A percentile compares a stretch with the other conserved stretches of the same genome.
These are phyloP conservation scores for Nannoperca obscura DNA, from an alignment of 2,797 vertebrate species.

Conservation along the genomic window DNA sequence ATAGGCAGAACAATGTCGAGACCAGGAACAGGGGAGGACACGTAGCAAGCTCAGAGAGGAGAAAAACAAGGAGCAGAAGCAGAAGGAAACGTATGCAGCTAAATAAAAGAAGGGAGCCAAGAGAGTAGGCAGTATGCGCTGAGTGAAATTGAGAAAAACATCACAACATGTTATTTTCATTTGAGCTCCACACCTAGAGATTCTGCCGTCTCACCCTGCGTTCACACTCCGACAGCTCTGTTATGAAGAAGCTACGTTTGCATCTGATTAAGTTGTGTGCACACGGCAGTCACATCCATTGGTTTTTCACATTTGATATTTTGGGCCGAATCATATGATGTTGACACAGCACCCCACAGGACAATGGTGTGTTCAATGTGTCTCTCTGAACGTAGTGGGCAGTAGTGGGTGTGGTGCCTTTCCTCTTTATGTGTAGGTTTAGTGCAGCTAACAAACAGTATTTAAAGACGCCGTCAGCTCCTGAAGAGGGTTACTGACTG, in stretches of 20 bases:
- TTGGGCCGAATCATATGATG: conserved; percentile 5
- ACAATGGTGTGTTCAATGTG: not conserved
- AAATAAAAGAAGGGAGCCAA: not conserved
- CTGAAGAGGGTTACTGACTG: not conserved
- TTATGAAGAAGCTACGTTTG: conserved; percentile 19
- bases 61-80: conserved; percentile 7
- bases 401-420: not conserved
- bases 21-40: not conserved
- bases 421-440: not conserved
- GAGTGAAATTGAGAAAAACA: conserved; percentile 48
- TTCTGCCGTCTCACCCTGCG: conserved; percentile 36
- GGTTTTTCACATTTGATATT: conserved; percentile 26
- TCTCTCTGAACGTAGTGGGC: not conserved
- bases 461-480: not conserved
- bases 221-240: conserved; percentile 38
- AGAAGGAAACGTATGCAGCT: not conserved
- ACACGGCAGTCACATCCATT: conserved; percentile 35
- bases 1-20: conserved; percentile 19
- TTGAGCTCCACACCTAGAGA: conserved; percentile 30
- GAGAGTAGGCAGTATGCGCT: not conserved
- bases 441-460: not conserved
- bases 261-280: conserved; percentile 26
- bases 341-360: not conserved
- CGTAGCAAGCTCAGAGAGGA: not conserved
- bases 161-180: conserved; percentile 38